Evolutionary conservation across 2,113 vertebrate genomes (phyloP).

Genomic region (Oenanthe oenanthe): DNA sequence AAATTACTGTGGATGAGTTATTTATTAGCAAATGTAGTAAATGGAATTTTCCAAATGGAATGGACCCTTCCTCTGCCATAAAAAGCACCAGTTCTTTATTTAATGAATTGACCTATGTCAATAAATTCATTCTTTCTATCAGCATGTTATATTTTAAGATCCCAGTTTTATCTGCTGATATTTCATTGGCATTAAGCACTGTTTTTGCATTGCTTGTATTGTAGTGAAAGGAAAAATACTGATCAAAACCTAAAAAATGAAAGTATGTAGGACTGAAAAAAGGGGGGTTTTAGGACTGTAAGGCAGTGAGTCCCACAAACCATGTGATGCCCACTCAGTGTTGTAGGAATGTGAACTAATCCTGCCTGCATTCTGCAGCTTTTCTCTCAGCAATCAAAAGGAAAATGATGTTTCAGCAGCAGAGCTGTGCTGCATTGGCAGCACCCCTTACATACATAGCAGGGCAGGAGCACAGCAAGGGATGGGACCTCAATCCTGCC

Average conservation of each 20-base stretch:
- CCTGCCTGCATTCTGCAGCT: neutral
- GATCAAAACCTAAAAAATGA: neutral
- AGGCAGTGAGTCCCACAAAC: neutral
- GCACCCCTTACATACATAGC: neutral
- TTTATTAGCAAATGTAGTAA: neutral
- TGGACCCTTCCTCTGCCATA: neutral
- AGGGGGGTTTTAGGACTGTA: fast-evolving
- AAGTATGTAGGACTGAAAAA: neutral
- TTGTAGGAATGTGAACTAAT: neutral
- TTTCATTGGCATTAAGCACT: neutral
- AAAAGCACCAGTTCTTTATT: neutral
- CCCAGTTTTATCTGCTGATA: neutral
- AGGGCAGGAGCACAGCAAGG: neutral
- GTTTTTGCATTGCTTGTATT: neutral
- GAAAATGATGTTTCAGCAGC: constrained; percentile 31
- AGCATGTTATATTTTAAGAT: neutral
- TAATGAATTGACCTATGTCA: neutral
- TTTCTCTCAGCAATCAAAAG: constrained; percentile 46
- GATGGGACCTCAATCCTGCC: neutral
- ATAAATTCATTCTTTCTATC: neutral
- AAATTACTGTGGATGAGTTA: neutral
- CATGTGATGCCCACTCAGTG: neutral
- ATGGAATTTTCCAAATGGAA: neutral
- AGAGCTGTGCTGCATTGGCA: constrained; percentile 22
- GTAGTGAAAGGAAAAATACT: neutral